Base-by-base conservation (phyloP, 64 coral and sea anemone species). In the Anthopleura sola region DNA sequence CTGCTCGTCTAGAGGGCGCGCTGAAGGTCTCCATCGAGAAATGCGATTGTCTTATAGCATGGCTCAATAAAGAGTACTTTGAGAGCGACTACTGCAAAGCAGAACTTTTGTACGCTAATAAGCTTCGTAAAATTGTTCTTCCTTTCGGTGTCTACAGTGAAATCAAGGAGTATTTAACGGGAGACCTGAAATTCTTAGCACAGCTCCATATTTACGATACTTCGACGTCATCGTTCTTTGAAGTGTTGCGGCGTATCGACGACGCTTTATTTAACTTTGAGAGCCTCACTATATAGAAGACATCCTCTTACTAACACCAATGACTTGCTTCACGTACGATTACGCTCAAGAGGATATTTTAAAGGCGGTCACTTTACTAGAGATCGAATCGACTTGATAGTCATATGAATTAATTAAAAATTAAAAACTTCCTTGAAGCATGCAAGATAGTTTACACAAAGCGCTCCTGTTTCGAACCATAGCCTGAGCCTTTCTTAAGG, bases 51-150 rank as follows among this genome's bases (percentile, higher is more conserved):
- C 32, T 97, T 1, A 77, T 97, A 78, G 94, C 85, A 5, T 97
- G 94, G 94, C 85, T 97, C 16, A 93, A 93, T 58, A 31, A 97
- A 11, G 94, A 93, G 10, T 97, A 93, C 57, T 75, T 97, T 13
- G 29, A 62, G 57, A 97, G 94, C 53, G 74, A 90, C 0, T 97
- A 88, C 60, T 97, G 94, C 66, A 66, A 60, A 28, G 94, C 87
- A 18, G 94, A 97, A 68, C 88, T 97, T 21, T 36, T 90, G 71
- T 85, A 93, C 74, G 94, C 94, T 1, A 90, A 53, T 50, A 38
- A 79, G 0, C 36, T n/a, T 38, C 36, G 44, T 8, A 97, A 97
- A 75, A 87, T 93, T 38, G 93, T 97, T 21, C 28, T 93, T 21
- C 87, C 94, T 1, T 97, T 97, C 44, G 94, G 91, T 12, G 75